Conservation (phyloP, 2,113 vertebrate species). For the Triplophysa dalaica region DNA sequence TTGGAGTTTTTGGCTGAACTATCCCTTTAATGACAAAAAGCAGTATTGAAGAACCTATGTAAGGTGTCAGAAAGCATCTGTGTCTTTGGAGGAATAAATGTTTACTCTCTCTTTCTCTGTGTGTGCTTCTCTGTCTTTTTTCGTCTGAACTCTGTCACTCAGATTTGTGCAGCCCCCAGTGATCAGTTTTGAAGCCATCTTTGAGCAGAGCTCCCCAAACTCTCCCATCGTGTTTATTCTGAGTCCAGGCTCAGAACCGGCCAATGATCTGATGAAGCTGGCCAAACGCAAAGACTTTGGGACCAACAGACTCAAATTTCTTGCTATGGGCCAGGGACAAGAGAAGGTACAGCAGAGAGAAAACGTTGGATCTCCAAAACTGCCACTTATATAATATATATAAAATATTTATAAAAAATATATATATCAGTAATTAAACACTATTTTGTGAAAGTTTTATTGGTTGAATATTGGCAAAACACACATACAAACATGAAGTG, state of each 20-base stretch:
- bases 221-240: conserved; percentile 95
- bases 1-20: too few species aligned
- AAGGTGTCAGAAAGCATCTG: neutral
- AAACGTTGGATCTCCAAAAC: neutral
- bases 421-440: too few species aligned
- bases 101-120: neutral
- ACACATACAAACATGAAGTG: neutral
- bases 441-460: too few species aligned
- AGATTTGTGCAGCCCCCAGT: conserved; percentile 95
- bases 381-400: too few species aligned
- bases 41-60: too few species aligned
- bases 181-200: conserved; percentile 87
- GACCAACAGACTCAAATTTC: conserved; percentile 84
- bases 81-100: neutral
- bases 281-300: conserved; percentile 84
- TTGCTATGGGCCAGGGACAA: conserved; percentile 97
- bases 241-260: conserved; percentile 92
- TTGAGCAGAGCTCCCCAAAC: conserved; percentile 86
- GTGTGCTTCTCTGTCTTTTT: conserved; percentile 1
- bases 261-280: conserved; percentile 88
- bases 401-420: too few species aligned
- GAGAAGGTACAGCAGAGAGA: conserved; percentile 79
- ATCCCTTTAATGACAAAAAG: too few species aligned
- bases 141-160: conserved; percentile 39
- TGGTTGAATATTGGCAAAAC: too few species aligned